Percentiles rank a stretch among this genome's conserved stretches.
These are phyloP conservation scores for Cybosia mesomella DNA, from an alignment of 2,888 invertebrate species.

Conservation along the genomic window DNA sequence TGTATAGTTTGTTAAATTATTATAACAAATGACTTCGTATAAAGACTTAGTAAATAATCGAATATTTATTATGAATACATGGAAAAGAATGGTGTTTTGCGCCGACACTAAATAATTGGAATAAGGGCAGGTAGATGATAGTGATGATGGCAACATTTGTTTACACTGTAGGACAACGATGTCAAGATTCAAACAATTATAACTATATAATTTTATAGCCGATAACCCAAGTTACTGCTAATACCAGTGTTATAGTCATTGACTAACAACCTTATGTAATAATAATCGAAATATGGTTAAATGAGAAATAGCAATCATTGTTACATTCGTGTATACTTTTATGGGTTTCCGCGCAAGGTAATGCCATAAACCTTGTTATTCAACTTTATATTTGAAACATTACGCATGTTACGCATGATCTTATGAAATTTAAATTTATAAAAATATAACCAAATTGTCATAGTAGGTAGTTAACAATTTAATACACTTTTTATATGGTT, in stretches of 20 bases:
- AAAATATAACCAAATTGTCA: background rate
- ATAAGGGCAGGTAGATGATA: too few relatives aligned
- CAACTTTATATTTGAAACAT: background rate
- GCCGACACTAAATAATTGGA: too few relatives aligned
- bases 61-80: too few relatives aligned
- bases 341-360: constrained; percentile 1
- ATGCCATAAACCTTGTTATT: background rate
- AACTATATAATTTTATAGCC: background rate
- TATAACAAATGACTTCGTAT: too few relatives aligned
- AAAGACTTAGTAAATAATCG: too few relatives aligned
- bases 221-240: background rate
- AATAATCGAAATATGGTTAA: background rate
- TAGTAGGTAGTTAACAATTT: background rate
- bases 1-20: too few relatives aligned
- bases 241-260: background rate
- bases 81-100: too few relatives aligned
- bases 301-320: background rate
- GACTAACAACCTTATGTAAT: background rate
- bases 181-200: background rate
- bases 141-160: background rate
- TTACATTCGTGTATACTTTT: background rate
- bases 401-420: background rate
- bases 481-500: background rate
- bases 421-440: background rate
- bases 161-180: background rate